A percentile compares a stretch with the other conserved stretches of the same genome.
phyloP scores from a whole-genome alignment of 2,113 vertebrate genomes.

The Python bivittatus region DNA sequence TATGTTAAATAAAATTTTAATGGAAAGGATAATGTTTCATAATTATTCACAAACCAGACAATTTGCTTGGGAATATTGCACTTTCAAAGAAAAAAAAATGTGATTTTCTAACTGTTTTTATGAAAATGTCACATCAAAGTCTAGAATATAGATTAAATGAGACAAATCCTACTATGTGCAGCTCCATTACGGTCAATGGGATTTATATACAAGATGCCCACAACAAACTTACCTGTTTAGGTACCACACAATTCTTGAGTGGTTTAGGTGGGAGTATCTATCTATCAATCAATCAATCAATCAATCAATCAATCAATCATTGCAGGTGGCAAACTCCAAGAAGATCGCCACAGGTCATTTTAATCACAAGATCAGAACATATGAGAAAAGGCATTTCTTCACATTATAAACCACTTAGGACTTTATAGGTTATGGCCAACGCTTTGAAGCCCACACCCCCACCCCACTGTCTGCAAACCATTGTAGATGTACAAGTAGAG shows the following conservation, averaged over 20 bases:
- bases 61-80: neutral
- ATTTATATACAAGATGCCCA: neutral
- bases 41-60: neutral
- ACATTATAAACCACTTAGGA: neutral
- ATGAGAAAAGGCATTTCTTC: neutral
- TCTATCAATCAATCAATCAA: neutral
- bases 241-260: neutral
- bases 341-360: neutral
- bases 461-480: neutral
- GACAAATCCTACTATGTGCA: neutral
- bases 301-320: neutral
- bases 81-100: neutral
- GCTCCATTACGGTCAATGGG: neutral
- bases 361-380: neutral
- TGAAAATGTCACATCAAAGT: neutral
- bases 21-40: neutral
- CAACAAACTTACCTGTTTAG: neutral
- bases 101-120: neutral
- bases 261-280: neutral
- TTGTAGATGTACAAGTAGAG: neutral
- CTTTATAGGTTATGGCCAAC: neutral
- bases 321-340: neutral
- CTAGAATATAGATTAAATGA: neutral
- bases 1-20: neutral
- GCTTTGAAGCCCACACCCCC: neutral